Evolutionary conservation across 2,888 invertebrate genomes (phyloP), one percentile per base, ranked within the genome.

Genomic region (Pyrochroa serraticornis): DNA sequence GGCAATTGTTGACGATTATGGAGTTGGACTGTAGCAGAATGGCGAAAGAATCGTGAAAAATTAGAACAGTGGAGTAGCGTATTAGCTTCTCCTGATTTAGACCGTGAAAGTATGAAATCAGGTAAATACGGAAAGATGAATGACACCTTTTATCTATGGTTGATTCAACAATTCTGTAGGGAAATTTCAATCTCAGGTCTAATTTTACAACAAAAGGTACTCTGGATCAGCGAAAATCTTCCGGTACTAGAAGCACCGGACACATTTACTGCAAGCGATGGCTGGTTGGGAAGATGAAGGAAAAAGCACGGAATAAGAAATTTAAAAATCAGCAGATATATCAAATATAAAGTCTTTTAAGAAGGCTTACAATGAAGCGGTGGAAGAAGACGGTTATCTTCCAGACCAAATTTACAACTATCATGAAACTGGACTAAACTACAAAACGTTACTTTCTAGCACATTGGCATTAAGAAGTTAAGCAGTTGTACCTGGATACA

Each of bases 371-470:
- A 33, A 60, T 35, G 51, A 60, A 9, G 46, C 60, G 14, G 47
- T 62, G 22, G 46, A 41, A 39, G 55, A 62, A 30, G 56, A 62
- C 48, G 47, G 46, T 46, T 61, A 60, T 34, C 42, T 60, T 7
- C 50, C 44, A n/a, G 56, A 64, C 42, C 65, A 66, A 56, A 47
- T 69, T 22, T 67, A 61, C 43, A 67, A 67, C 47, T 61, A 64
- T 12, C 44, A 66, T 38, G 63, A 69, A 48, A 66, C 64, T 41
- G 60, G 52, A 53, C 67, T 57, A 63, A n/a, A n/a, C n/a, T n/a
- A n/a, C n/a, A n/a, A n/a, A n/a, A n/a, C n/a, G n/a, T n/a, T n/a
- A n/a, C n/a, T 58, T 7, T 54, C 49, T 37, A 68, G 63, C 53
- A 64, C 59, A 35, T 45, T 65, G 22, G 62, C 63, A 39, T 36